Percentiles rank a stretch among this genome's conserved stretches.
phyloP scores from a whole-genome alignment of 2,797 vertebrate genomes.

The Pipistrellus nathusii region DNA sequence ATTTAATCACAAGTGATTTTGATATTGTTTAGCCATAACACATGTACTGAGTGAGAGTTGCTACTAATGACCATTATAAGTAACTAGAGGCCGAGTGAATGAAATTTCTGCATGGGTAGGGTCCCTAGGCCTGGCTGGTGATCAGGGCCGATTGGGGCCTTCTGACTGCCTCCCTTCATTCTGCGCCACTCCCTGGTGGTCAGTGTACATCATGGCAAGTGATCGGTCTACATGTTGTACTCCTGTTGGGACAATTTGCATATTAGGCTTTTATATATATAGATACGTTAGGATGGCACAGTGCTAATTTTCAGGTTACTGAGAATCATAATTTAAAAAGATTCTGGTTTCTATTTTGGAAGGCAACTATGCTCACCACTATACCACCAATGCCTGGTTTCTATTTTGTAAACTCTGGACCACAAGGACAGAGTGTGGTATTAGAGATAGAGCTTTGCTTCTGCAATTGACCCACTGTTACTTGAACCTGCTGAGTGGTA shows the following conservation, averaged over 20 bases:
- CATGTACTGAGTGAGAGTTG: background rate
- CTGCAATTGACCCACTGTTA: background rate
- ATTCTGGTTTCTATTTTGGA: background rate
- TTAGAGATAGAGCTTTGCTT: background rate
- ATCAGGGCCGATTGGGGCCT: too few relatives aligned
- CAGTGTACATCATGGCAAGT: too few relatives aligned
- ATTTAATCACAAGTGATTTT: slow-evolving; percentile 24
- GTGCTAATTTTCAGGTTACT: background rate
- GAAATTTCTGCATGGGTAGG: too few relatives aligned
- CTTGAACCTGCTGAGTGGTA: background rate
- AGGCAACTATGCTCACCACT: too few relatives aligned
- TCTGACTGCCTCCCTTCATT: too few relatives aligned
- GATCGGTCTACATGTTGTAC: too few relatives aligned
- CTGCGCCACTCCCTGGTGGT: too few relatives aligned
- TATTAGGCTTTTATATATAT: too few relatives aligned
- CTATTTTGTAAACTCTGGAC: background rate
- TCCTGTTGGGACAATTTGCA: too few relatives aligned
- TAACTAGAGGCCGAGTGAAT: background rate
- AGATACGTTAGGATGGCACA: background rate
- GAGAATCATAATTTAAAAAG: background rate
- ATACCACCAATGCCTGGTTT: too few relatives aligned
- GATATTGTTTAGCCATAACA: background rate
- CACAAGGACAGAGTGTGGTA: background rate
- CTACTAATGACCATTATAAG: background rate
- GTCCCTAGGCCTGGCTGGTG: too few relatives aligned